phyloP scores from a whole-genome alignment of 1,140 invertebrate genomes.

The Eupeodes corollae region DNA sequence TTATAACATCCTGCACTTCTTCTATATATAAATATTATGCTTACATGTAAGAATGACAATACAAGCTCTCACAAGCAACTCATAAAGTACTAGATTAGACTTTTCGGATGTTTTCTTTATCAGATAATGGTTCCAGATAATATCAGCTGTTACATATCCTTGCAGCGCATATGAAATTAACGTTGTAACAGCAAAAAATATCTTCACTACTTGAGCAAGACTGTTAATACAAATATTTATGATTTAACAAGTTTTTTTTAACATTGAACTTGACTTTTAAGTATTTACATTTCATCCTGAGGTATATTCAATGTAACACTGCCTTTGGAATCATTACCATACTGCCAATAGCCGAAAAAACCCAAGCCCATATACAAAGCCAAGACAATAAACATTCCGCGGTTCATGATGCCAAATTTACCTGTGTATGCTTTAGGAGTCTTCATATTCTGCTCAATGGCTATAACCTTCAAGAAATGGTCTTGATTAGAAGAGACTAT shows the following conservation, averaged over 20 bases:
- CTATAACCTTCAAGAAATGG: slow-evolving; percentile 52
- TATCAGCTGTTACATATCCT: slow-evolving; percentile 84
- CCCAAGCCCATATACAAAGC: slow-evolving; percentile 63
- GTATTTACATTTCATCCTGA: slow-evolving; percentile 37
- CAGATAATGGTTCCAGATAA: slow-evolving; percentile 71
- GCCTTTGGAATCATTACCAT: slow-evolving; percentile 50
- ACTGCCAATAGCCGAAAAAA: slow-evolving; percentile 73
- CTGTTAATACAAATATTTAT: slow-evolving; percentile 45
- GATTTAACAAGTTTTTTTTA: background rate
- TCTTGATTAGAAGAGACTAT: background rate
- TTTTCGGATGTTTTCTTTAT: slow-evolving; percentile 42
- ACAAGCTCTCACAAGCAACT: slow-evolving; percentile 49
- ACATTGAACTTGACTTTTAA: too few species aligned
- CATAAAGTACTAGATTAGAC: slow-evolving; percentile 41
- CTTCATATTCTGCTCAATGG: slow-evolving; percentile 78
- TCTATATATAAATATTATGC: slow-evolving; percentile 14
- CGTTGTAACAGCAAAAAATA: slow-evolving; percentile 77
- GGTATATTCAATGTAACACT: slow-evolving; percentile 67
- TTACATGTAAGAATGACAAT: slow-evolving; percentile 63
- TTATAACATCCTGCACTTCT: background rate
- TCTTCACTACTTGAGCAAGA: slow-evolving; percentile 63
- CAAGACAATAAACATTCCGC: slow-evolving; percentile 63
- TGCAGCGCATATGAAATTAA: slow-evolving; percentile 88
- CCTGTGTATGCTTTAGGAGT: slow-evolving; percentile 59
- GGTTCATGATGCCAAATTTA: slow-evolving; percentile 62